Base-by-base conservation (phyloP, 2,888 invertebrate species). In the Agriopis marginaria region DNA sequence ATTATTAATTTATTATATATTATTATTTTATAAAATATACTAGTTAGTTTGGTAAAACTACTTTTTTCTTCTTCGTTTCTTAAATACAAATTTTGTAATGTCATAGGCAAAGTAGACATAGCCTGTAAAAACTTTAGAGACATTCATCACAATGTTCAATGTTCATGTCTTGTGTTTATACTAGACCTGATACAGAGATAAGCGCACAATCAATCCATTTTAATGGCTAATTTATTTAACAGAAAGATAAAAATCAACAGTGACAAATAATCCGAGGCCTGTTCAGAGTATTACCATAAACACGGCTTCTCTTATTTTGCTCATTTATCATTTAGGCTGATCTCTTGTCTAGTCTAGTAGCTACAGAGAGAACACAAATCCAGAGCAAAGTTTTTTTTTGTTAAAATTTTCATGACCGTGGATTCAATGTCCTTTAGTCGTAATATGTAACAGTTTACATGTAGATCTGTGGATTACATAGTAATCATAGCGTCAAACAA, bases 221-320 rank as follows among this genome's bases (percentile, higher is more conserved):
- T 62, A 71, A 67, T 67, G 23, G 58, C 9, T 68, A 59, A 71
- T 71, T 71, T 65, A 68, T 71, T 68, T 62, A 23, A 54, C 11
- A 64, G 12, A 49, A 0, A 49, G 68, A 71, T 71, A 58, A 63
- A 32, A 65, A 64, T 66, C 63, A 58, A 58, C 65, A 63, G 32
- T 42, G 63, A 70, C 66, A 39, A 62, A 65, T 51, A 23, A 65
- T 55, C 23, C 61, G 14, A 59, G 53, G 58, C 58, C 9, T 49
- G 56, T 9, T 63, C 40, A 54, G 23, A 63, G 51, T 68, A 63
- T 66, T 71, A 49, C n/a, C 65, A 66, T 61, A 64, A 60, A 69
- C 69, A 69, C 23, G 45, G 50, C 50, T 64, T 60, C 59, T 65
- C 56, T 58, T 47, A 56, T 62, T 64, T 32, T 11, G 45, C 50